These are phyloP conservation scores for Cairina moschata DNA, from an alignment of 2,113 vertebrate species.

Conservation along the genomic window DNA sequence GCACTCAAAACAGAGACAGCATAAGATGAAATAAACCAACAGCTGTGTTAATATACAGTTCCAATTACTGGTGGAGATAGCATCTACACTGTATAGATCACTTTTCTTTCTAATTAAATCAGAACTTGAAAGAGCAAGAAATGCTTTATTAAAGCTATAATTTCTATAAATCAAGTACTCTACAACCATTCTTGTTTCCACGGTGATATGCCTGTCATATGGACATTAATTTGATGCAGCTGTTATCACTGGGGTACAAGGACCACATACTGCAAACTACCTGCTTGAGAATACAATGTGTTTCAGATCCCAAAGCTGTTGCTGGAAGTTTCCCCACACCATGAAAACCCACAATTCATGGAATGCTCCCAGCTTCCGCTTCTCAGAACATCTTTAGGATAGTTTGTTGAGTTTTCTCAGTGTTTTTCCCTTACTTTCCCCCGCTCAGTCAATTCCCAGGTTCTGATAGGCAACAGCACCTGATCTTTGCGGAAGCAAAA, in stretches of 20 bases:
- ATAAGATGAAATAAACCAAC: not conserved
- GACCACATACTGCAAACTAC: not conserved
- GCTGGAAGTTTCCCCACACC: not conserved
- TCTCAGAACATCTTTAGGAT: not conserved
- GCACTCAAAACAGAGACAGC: not conserved
- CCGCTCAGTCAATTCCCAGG: not conserved
- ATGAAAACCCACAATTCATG: not conserved
- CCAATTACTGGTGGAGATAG: not conserved
- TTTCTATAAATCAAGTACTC: constrained; percentile 40
- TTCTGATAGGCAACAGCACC: not conserved
- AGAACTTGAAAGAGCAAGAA: constrained; percentile 31
- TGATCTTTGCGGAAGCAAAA: not conserved
- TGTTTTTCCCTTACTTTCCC: not conserved
- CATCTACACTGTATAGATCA: not conserved
- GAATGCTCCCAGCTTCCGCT: not conserved
- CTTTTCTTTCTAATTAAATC: constrained; percentile 41
- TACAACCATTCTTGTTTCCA: constrained; percentile 1
- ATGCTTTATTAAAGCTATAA: constrained; percentile 30
- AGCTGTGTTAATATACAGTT: not conserved
- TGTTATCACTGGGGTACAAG: not conserved
- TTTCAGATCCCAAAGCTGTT: not conserved
- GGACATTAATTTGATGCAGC: not conserved
- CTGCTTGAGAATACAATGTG: not conserved
- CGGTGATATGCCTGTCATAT: not conserved
- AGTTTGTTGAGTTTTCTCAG: not conserved